Percentiles rank a stretch among this genome's conserved stretches.
Conservation (phyloP, 1,140 invertebrate genomes). For the Cheumatopsyche charites region DNA sequence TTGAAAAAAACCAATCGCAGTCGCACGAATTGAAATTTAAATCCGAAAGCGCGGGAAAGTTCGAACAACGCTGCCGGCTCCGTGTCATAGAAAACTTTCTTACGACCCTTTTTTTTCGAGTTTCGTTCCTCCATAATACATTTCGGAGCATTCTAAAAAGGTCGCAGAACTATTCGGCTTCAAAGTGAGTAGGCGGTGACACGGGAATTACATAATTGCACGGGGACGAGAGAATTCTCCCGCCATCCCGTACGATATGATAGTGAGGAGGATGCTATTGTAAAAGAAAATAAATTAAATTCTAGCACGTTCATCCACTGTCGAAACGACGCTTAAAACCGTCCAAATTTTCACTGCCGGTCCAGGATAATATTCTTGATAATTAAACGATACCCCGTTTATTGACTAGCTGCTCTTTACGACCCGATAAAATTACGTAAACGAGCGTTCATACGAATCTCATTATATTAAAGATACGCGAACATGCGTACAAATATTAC, state of each 20-base stretch:
- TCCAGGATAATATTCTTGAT: background rate
- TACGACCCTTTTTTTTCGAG: background rate
- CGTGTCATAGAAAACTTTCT: background rate
- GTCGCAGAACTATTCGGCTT: conserved; percentile 12
- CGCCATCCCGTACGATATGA: background rate
- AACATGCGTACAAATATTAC: too few species aligned
- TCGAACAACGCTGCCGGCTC: too few species aligned
- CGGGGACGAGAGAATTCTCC: background rate
- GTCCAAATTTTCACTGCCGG: too few species aligned
- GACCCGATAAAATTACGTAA: conserved; percentile 4
- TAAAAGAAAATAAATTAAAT: conserved; percentile 7
- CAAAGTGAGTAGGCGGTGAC: conserved; percentile 1
- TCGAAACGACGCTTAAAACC: too few species aligned
- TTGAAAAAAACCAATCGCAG: too few species aligned
- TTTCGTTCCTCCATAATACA: background rate
- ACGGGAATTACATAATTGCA: conserved; percentile 14
- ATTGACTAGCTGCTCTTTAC: conserved; percentile 5
- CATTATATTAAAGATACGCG: too few species aligned
- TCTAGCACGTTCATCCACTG: too few species aligned
- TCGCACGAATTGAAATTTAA: too few species aligned
- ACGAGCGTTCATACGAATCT: too few species aligned
- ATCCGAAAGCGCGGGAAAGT: too few species aligned
- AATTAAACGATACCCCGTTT: conserved; percentile 14
- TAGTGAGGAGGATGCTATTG: background rate
- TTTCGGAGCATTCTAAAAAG: conserved; percentile 2